Evolutionary conservation across 2,888 invertebrate species (phyloP).

Genomic region (Spodoptera littoralis): DNA sequence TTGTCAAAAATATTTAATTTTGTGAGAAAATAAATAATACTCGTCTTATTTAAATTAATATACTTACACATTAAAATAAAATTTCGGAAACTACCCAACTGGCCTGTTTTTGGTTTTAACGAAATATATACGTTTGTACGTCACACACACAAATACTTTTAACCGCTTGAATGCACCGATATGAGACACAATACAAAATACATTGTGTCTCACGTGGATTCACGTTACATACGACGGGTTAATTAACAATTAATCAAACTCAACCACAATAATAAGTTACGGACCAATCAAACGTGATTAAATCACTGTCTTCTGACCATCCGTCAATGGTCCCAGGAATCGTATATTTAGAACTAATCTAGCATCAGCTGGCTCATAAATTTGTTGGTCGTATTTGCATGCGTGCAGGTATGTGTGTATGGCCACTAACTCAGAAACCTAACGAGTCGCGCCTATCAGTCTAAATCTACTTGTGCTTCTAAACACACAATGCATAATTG

Average conservation of each 20-base stretch:
- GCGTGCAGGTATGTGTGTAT: constrained; percentile 69
- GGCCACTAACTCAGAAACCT: constrained; percentile 62
- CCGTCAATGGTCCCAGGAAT: constrained; percentile 42
- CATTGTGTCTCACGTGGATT: too few species aligned
- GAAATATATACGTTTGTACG: too few species aligned
- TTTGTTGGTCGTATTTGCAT: constrained; percentile 54
- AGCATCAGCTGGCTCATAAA: constrained; percentile 50
- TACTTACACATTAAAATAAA: too few species aligned
- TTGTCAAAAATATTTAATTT: too few species aligned
- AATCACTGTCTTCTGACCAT: constrained; percentile 33
- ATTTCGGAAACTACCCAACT: too few species aligned
- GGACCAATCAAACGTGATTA: constrained; percentile 39
- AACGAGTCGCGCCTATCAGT: constrained; percentile 73
- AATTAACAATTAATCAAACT: constrained; percentile 5
- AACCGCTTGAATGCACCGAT: too few species aligned
- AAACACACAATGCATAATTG: constrained; percentile 79
- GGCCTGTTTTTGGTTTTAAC: too few species aligned
- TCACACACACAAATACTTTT: not conserved
- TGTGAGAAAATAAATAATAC: too few species aligned
- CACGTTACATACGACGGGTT: too few species aligned
- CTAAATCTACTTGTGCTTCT: constrained; percentile 71
- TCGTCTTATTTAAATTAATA: too few species aligned
- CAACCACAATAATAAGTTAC: constrained; percentile 13
- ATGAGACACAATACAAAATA: too few species aligned
- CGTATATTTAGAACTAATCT: constrained; percentile 54